Evolutionary conservation across 2,797 vertebrate species (phyloP), one percentile per base, ranked within the genome.

Genomic region (Sebastes kiyomatsui): DNA sequence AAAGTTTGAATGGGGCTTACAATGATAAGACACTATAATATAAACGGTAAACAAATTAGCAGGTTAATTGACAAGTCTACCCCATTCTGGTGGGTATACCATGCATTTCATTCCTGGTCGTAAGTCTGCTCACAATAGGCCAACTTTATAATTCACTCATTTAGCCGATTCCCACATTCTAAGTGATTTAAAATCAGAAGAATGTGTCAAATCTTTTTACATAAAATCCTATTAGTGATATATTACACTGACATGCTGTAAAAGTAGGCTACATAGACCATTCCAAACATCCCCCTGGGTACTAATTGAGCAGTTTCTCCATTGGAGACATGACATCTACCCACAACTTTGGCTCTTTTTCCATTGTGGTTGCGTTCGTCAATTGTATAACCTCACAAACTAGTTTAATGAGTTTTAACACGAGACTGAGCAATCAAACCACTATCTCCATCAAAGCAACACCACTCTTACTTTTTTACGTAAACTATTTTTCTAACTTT

Each of bases 291-390:
- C 80, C 35, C 56, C 11, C 30, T 18, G n/a, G 25, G 12, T 73
- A 18, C 60, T 11, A 7, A 75, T 66, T 11, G 16, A 38, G 38
- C 22, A 42, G 52, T 82, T 78, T 80, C 59, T 59, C 42, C 23
- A n/a, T 20, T 67, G 67, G 78, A 79, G 66, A 83, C 85, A 32
- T 59, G 74, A 80, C 80, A 86, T 68, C 67, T 9, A 12, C 58
- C 84, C 82, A 77, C 82, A 81, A 3, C 81, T 49, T 67, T 70
- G 73, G 46, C 71, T 82, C 65, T 16, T 81, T 76, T 75, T 79
- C 61, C 54, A 35, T 49, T 82, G 77, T 49, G 84, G 81, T 85
- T 46, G 13, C 1, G 13, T 52, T 67, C 14, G 14, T 73, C 66
- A 38, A 3, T 60, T 52, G 56, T 62, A 42, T 60, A 75, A 79